Base-by-base conservation (phyloP, 1,140 invertebrate genomes). In the Anadara kagoshimensis region DNA sequence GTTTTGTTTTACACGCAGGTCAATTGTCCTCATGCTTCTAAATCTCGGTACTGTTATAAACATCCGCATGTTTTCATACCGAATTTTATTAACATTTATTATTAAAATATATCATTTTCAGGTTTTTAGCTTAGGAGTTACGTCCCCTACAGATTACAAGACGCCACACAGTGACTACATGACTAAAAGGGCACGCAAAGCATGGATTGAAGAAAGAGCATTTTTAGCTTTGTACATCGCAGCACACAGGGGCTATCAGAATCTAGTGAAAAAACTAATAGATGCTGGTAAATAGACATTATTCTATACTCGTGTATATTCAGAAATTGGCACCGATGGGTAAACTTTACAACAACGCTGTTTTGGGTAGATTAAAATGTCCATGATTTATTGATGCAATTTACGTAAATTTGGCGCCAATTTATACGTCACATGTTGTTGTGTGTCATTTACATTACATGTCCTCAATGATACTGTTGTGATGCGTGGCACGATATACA, bases 101-200 rank as follows among this genome's bases (percentile, higher is more conserved):
- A 57, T n/a, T n/a, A 36, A n/a, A 41, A 26, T 36, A 5, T 36
- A 29, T 49, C 14, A 36, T 62, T 73, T 78, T 26, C 75, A 89
- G 87, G 83, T 89, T 4, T 83, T 87, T 47, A 76, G 73, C 43
- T 72, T 89, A 26, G 87, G 87, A 57, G 84, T 87, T 24, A 86
- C 84, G 12, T 77, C 79, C 45, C 78, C 80, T n/a, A 82, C 82
- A 56, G 73, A 78, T 45, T 89, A 85, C 58, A 82, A 80, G 65
- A 87, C 86, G 7, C 86, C 87, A 29, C 82, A 82, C 49, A 85
- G 83, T 77, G 83, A 88, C 51, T 88, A 87, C 70, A 89, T 89
- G 87, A 81, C 80, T 11, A 81, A 83, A 61, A 73, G 77, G 45
- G 77, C 81, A n/a, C 74, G 80, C 29, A 79, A 80, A 67, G 77